Conservation (phyloP, 2,888 invertebrate species). For the Leptarthrus brevirostris region DNA sequence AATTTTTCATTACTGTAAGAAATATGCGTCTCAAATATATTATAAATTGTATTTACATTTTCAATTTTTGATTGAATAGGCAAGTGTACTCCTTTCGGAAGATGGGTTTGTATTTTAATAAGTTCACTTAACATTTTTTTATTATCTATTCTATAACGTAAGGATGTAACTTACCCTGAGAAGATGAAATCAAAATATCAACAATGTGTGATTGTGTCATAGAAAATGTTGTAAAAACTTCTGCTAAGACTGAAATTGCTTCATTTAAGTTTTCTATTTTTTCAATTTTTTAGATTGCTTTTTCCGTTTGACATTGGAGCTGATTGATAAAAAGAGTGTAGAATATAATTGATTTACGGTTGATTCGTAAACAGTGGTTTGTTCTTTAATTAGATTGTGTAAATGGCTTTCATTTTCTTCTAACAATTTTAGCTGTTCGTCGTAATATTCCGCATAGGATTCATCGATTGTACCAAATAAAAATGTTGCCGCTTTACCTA, state of each 20-base stretch:
- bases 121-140: not conserved
- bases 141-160: not conserved
- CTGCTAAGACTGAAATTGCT: no score
- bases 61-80: not conserved
- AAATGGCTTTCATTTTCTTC: not conserved
- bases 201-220: not conserved
- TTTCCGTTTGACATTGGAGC: not conserved
- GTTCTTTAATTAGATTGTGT: not conserved
- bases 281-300: not conserved
- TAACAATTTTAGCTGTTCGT: not conserved
- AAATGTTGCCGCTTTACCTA: not conserved
- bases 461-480: slow-evolving; percentile 3
- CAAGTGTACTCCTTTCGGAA: not conserved
- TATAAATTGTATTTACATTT: not conserved
- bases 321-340: not conserved
- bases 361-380: slow-evolving; percentile 8
- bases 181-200: not conserved
- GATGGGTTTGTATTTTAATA: not conserved
- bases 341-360: not conserved
- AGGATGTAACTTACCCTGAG: not conserved
- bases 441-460: not conserved
- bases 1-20: not conserved
- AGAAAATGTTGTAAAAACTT: not conserved
- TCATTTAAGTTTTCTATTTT: not conserved
- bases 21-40: not conserved